Evolutionary conservation across 2,888 invertebrate genomes (phyloP).

Genomic region (Euclidia mi): DNA sequence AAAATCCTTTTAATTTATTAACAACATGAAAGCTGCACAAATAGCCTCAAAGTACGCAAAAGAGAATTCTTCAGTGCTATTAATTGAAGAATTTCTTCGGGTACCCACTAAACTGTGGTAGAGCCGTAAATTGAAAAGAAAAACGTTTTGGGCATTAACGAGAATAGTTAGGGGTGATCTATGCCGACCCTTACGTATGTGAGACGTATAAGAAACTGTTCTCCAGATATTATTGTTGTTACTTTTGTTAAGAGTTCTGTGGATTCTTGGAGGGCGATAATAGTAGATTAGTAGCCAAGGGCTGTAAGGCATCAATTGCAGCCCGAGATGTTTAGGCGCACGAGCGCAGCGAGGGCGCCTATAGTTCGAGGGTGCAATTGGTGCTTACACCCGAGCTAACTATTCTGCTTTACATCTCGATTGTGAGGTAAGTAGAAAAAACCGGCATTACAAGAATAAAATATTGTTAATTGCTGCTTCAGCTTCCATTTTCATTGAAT

Average conservation of each 20-base stretch:
- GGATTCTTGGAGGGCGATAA: neutral
- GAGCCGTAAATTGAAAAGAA: conserved; percentile 73
- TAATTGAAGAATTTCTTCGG: conserved; percentile 62
- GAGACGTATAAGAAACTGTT: conserved; percentile 25
- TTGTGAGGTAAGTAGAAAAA: no score
- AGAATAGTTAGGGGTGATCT: conserved; percentile 50
- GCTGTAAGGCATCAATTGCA: no score
- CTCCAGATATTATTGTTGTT: conserved; percentile 8
- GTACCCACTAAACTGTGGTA: conserved; percentile 43
- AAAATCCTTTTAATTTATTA: neutral
- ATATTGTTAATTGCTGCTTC: no score
- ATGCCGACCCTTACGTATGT: conserved; percentile 33
- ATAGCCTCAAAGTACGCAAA: neutral
- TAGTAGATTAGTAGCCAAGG: neutral
- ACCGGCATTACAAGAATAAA: no score
- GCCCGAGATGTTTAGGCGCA: no score
- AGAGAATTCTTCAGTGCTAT: conserved; percentile 36
- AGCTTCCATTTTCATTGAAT: no score
- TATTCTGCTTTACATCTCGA: no score
- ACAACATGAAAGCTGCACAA: neutral
- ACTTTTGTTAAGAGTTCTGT: neutral
- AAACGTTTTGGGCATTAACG: conserved; percentile 59
- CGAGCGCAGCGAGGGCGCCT: no score
- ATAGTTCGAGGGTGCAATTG: no score
- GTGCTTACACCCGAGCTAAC: no score